Conservation (phyloP, 2,113 vertebrate genomes). For the Rhea pennata region DNA sequence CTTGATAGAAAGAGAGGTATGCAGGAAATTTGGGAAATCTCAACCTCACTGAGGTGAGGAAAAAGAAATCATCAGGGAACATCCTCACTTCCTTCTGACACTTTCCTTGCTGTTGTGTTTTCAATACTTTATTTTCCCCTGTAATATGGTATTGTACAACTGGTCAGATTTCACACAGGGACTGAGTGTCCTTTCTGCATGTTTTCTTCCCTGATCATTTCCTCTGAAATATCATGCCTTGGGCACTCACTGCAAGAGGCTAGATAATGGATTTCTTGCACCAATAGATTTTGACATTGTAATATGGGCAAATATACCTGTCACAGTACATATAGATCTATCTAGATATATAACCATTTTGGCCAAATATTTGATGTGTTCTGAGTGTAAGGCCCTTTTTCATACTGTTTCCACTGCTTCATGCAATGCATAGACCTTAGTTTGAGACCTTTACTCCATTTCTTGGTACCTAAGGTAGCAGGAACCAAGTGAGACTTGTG, state of each 20-base stretch:
- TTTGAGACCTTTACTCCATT: neutral
- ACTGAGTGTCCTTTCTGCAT: neutral
- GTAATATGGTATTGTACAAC: neutral
- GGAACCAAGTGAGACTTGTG: neutral
- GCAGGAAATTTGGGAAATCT: neutral
- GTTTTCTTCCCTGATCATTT: neutral
- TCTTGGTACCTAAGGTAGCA: neutral
- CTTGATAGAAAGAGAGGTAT: neutral
- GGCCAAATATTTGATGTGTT: neutral
- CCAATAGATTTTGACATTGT: neutral
- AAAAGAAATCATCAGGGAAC: neutral
- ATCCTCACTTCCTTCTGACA: neutral
- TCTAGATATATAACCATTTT: neutral
- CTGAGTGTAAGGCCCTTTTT: neutral
- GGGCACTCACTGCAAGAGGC: neutral
- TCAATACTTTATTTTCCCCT: neutral
- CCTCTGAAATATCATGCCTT: neutral
- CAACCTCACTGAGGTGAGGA: fast-evolving
- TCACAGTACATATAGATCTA: neutral
- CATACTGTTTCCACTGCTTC: neutral
- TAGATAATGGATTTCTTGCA: neutral
- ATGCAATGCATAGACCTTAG: neutral
- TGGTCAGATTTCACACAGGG: neutral
- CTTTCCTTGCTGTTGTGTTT: neutral
- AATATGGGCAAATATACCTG: neutral